phyloP scores from a whole-genome alignment of 92 coral and sea anemone species.

The Zoanthus sansibaricus region DNA sequence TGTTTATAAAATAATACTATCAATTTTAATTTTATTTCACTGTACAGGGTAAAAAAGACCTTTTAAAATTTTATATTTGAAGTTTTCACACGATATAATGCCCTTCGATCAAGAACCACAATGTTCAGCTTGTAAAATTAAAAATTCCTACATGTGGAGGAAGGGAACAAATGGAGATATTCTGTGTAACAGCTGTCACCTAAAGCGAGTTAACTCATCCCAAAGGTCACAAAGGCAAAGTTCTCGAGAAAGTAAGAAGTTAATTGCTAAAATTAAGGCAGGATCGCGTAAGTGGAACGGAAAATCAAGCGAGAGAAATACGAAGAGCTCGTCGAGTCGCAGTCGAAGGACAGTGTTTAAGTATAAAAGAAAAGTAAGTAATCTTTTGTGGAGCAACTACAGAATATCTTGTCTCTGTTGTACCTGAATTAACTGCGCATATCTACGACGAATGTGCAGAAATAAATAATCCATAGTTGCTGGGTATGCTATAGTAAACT shows the following conservation, averaged over 20 bases:
- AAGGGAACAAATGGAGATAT: slow-evolving; percentile 93
- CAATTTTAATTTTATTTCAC: neutral
- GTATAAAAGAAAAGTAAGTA: slow-evolving; percentile 81
- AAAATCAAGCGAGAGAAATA: slow-evolving; percentile 83
- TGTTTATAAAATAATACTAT: neutral
- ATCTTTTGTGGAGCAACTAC: neutral
- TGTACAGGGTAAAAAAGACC: neutral
- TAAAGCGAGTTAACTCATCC: slow-evolving; percentile 91
- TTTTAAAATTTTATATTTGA: neutral
- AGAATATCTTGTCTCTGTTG: neutral
- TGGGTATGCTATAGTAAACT: no score
- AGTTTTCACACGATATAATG: slow-evolving; percentile 47
- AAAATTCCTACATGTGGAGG: slow-evolving; percentile 96
- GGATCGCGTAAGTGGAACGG: slow-evolving; percentile 96
- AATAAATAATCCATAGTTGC: no score
- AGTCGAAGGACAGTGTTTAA: slow-evolving; percentile 82
- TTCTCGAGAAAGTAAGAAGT: slow-evolving; percentile 87
- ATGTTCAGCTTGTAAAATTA: slow-evolving; percentile 96
- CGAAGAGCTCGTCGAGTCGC: slow-evolving; percentile 72
- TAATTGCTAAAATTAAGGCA: slow-evolving; percentile 86
- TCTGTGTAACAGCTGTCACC: slow-evolving; percentile 98
- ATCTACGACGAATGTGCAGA: no score
- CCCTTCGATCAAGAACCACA: slow-evolving; percentile 88
- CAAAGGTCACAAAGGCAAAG: slow-evolving; percentile 92
- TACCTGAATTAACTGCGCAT: neutral